phyloP scores from a whole-genome alignment of 2,113 vertebrate species.

The Grantiella picta region DNA sequence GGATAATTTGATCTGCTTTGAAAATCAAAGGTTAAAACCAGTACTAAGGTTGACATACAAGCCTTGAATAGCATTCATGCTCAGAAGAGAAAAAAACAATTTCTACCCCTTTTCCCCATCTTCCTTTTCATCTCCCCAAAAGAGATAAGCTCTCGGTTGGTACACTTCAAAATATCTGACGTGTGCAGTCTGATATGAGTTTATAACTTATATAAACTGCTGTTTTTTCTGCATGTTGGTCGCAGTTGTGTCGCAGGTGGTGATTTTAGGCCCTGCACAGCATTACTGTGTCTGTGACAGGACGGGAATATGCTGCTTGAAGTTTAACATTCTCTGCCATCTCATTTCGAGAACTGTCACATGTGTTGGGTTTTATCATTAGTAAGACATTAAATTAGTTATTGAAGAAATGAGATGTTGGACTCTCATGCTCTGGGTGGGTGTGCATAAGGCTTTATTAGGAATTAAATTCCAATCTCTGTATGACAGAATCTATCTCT shows the following conservation, averaged over 20 bases:
- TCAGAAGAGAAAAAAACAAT: not conserved
- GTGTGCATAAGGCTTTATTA: not conserved
- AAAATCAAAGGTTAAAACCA: not conserved
- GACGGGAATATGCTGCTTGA: not conserved
- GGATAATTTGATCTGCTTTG: not conserved
- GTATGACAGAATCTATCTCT: not conserved
- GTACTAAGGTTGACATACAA: accelerated
- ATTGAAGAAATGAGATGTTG: not conserved
- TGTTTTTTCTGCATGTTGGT: not conserved
- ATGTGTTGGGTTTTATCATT: not conserved
- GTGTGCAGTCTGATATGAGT: not conserved
- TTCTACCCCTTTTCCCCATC: not conserved
- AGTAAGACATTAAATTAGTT: not conserved
- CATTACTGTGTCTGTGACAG: not conserved
- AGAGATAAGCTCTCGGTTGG: not conserved
- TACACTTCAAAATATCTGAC: not conserved
- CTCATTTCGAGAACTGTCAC: not conserved
- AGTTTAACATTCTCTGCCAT: not conserved
- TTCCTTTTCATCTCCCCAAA: not conserved
- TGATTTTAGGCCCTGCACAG: not conserved
- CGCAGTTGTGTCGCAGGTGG: not conserved
- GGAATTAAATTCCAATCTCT: not conserved
- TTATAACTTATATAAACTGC: not conserved
- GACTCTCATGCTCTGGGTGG: not conserved
- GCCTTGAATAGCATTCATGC: not conserved